Evolutionary conservation across 1,140 invertebrate species (phyloP).

Genomic region (Leptinotarsa defecta): DNA sequence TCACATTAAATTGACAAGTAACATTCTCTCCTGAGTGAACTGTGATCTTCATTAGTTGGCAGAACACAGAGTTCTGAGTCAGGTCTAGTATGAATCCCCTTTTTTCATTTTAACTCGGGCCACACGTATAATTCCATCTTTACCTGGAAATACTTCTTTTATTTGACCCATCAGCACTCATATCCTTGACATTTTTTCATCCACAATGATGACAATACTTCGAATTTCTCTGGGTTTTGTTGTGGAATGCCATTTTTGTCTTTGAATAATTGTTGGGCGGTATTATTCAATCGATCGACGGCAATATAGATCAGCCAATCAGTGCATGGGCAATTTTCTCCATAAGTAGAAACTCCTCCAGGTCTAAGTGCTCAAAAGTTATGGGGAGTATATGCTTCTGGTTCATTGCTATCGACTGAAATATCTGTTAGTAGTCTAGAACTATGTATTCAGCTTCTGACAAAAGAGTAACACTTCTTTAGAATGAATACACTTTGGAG

Average conservation of each 20-base stretch:
- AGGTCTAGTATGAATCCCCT: background rate
- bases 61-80: background rate
- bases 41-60: background rate
- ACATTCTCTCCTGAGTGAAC: background rate
- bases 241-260: background rate
- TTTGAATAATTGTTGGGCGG: background rate
- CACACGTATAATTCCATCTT: background rate
- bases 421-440: background rate
- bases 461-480: background rate
- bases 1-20: background rate
- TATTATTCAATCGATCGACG: background rate
- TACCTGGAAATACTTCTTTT: background rate
- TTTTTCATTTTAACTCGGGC: background rate
- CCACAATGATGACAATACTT: background rate
- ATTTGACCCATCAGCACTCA: background rate
- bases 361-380: background rate
- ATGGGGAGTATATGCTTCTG: background rate
- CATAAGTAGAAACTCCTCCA: background rate
- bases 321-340: background rate
- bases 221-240: background rate
- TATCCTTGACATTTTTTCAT: background rate
- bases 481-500: no score
- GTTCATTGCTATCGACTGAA: background rate
- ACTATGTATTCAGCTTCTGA: background rate
- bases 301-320: background rate